Conservation (phyloP, 2,888 invertebrate species). For the Cryptus viduatorius region DNA sequence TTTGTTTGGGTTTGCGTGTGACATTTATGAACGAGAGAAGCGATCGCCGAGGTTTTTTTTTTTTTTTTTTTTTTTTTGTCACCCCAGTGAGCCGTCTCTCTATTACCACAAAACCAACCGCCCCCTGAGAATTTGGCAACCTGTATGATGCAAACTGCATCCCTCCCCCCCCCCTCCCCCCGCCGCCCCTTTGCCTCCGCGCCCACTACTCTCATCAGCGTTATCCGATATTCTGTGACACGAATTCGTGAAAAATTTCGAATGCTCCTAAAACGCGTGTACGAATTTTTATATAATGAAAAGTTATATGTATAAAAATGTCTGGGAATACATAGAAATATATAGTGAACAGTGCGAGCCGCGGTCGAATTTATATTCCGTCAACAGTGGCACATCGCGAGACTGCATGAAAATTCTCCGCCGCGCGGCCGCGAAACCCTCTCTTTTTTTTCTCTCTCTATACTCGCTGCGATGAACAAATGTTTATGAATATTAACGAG, state of each 20-base stretch:
- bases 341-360: not conserved
- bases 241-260: not conserved
- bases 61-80: constrained; percentile 4
- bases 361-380: constrained; percentile 15
- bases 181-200: too few relatives aligned
- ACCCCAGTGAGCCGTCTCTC: constrained; percentile 4
- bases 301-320: not conserved
- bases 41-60: not conserved
- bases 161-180: not conserved
- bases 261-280: not conserved
- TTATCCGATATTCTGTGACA: not conserved
- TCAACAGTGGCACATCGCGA: constrained; percentile 16
- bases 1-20: constrained; percentile 54
- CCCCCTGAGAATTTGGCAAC: constrained; percentile 1
- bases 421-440: not conserved
- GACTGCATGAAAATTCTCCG: constrained; percentile 23
- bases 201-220: not conserved
- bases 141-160: not conserved
- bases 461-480: constrained; percentile 13
- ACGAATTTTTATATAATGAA: too few relatives aligned
- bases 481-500: constrained; percentile 54
- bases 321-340: not conserved
- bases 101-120: not conserved
- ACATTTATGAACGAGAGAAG: constrained; percentile 50
- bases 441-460: not conserved